These are phyloP conservation scores for Schizopygopsis malacanthus DNA, from an alignment of 2,797 vertebrate genomes.

Conservation along the genomic window DNA sequence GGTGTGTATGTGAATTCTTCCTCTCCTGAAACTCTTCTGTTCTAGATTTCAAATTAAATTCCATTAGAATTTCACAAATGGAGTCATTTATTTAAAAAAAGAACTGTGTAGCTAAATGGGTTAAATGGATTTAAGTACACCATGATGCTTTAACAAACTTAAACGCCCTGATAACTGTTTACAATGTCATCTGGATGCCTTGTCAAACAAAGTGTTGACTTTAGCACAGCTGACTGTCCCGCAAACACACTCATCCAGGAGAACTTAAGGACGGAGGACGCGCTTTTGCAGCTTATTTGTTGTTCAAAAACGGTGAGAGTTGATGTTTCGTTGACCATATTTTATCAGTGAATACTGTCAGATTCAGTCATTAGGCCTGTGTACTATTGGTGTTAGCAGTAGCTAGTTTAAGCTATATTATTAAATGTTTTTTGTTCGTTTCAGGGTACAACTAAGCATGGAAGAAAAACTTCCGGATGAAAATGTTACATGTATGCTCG, in stretches of 20 bases:
- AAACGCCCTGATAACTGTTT: constrained; percentile 56
- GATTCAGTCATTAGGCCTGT: background rate
- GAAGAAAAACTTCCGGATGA: constrained; percentile 60
- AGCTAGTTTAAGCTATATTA: no score
- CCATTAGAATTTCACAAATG: background rate
- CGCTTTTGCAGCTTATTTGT: background rate
- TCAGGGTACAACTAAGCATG: constrained; percentile 41
- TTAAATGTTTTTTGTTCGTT: background rate
- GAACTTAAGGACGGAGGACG: background rate
- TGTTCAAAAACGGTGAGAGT: constrained; percentile 21
- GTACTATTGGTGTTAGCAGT: background rate
- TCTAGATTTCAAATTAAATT: background rate
- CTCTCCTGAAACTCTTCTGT: background rate
- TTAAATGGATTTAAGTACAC: background rate
- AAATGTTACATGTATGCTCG: constrained; percentile 53
- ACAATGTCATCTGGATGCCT: constrained; percentile 19
- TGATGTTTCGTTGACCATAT: background rate
- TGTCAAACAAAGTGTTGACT: constrained; percentile 51
- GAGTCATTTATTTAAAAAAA: background rate
- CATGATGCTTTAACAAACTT: constrained; percentile 44
- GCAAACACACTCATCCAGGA: background rate
- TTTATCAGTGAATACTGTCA: background rate
- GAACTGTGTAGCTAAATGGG: background rate
- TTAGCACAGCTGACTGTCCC: constrained; percentile 24
- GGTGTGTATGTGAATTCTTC: background rate